Base-by-base conservation (phyloP, 2,888 invertebrate genomes). In the Agrotis puta region DNA sequence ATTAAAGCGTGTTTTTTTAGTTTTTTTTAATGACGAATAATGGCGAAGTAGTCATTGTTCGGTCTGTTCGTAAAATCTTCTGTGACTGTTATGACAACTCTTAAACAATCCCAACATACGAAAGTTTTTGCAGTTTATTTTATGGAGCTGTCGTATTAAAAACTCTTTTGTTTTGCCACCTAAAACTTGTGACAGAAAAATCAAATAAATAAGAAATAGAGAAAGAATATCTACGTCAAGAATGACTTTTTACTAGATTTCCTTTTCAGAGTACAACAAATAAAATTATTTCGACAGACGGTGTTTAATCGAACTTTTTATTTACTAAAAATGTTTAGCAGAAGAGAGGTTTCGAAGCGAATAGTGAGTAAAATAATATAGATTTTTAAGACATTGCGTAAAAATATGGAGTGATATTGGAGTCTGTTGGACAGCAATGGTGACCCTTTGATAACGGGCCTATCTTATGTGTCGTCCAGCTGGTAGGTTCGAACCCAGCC, bases 271-370 rank as follows among this genome's bases (percentile, higher is more conserved):
- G 14, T 59, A 59, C 50, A 39, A 24, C 39, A 65, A 53, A 72
- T 62, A 53, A 57, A 64, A 62, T 76, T 73, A 76, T 72, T 82
- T 64, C 24, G 51, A 59, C 64, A 53, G 45, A 64, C 63, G 63
- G 64, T 74, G 71, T 85, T 84, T 65, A 78, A 79, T 72, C 57
- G 45, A 79, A 68, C 53, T 66, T 70, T 66, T 66, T 68, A 70
- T 74, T 88, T 50, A 50, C 3, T 24, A 13, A 77, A 27, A 68
- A 94, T 94, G 94, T 88, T 92, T 67, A 91, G 87, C 77, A 86
- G 90, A 77, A 88, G 85, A 72, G 79, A 88, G 65, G 73, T 58
- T 57, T 48, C 47, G 18, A 62, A 87, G 70, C 85, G 84, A 78
- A 75, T 87, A 72, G 93, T 93, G 82, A 91, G 93, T 92, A 2